phyloP scores from a whole-genome alignment of 2,888 invertebrate genomes.

The Caradrina clavipalpis region DNA sequence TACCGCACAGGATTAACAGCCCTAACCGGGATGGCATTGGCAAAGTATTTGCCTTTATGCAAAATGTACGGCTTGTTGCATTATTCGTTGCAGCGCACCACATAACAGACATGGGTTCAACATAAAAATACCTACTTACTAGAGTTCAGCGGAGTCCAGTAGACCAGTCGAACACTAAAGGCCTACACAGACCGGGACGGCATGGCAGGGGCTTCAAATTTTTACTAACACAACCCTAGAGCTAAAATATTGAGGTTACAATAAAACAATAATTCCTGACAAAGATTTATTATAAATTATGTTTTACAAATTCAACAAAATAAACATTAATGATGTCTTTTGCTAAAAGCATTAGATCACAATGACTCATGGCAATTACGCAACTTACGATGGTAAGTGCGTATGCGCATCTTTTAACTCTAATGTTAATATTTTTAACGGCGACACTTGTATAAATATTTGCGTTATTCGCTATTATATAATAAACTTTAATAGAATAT shows the following conservation, averaged over 20 bases:
- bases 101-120: no score
- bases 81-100: no score
- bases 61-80: no score
- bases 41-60: no score
- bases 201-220: no score
- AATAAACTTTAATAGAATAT: neutral
- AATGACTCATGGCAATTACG: neutral
- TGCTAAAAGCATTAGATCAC: constrained; percentile 37
- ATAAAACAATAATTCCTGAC: constrained; percentile 39
- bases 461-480: neutral
- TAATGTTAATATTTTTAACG: neutral
- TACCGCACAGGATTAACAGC: no score
- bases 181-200: no score
- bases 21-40: no score
- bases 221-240: no score
- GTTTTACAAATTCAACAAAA: constrained; percentile 61
- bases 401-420: neutral
- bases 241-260: neutral
- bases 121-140: no score
- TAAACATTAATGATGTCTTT: constrained; percentile 27
- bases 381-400: neutral
- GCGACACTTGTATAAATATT: neutral
- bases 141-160: no score
- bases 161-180: no score
- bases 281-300: constrained; percentile 65